A percentile compares a stretch with the other conserved stretches of the same genome.
Evolutionary conservation across 2,888 invertebrate genomes (phyloP).

Genomic region (Ypsolopha sequella): DNA sequence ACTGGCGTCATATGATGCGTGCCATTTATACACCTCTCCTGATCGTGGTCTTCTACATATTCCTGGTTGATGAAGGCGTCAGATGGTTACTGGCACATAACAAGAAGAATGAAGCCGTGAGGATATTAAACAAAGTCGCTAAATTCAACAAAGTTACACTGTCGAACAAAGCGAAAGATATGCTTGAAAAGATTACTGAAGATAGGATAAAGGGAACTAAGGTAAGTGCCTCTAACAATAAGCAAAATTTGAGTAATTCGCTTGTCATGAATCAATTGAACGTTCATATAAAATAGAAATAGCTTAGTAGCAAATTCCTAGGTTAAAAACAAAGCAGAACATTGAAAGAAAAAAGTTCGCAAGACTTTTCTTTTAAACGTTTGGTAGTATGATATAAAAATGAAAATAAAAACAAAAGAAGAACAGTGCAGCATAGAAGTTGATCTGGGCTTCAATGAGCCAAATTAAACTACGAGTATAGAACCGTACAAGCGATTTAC

Average conservation of each 20-base stretch:
- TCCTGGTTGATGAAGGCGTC: conserved; percentile 82
- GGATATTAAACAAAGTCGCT: conserved; percentile 75
- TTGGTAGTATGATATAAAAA: no score
- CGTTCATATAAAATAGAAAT: no score
- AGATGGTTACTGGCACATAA: conserved; percentile 84
- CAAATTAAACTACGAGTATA: no score
- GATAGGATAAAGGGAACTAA: conserved; percentile 22
- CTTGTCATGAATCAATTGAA: neutral
- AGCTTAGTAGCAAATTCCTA: no score
- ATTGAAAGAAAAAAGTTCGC: no score
- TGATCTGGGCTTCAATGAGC: no score
- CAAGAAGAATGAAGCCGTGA: conserved; percentile 74
- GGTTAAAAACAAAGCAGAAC: neutral
- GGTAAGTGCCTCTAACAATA: neutral
- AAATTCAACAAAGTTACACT: conserved; percentile 73
- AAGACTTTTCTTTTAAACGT: no score
- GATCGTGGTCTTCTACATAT: conserved; percentile 76
- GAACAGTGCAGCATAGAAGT: no score
- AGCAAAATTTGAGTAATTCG: no score
- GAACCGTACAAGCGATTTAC: no score
- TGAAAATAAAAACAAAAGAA: no score
- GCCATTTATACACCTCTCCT: conserved; percentile 79
- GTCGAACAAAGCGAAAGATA: conserved; percentile 60
- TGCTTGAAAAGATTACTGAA: conserved; percentile 44
- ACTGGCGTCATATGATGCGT: conserved; percentile 79